phyloP scores from a whole-genome alignment of 2,888 invertebrate species.

The Onchidella celtica region DNA sequence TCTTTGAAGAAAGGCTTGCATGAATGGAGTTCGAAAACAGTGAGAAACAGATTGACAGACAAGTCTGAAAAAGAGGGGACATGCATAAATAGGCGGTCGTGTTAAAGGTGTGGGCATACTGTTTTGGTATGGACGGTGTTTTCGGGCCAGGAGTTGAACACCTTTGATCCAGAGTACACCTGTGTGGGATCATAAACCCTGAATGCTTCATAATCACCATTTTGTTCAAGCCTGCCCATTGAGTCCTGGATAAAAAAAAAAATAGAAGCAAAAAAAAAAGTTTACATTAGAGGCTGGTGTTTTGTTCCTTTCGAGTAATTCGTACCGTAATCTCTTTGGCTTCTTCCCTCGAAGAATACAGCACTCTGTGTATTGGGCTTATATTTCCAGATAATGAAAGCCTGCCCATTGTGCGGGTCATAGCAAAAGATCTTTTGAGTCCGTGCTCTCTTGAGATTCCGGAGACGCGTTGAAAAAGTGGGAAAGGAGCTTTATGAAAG shows the following conservation, averaged over 20 bases:
- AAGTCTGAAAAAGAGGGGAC: no score
- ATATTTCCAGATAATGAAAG: not conserved
- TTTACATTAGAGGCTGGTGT: not conserved
- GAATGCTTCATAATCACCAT: conserved; percentile 20
- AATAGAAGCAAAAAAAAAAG: no score
- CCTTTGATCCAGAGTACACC: no score
- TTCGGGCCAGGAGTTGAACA: no score
- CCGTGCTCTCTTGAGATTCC: conserved; percentile 7
- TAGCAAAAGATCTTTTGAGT: conserved; percentile 6
- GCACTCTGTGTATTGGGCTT: not conserved
- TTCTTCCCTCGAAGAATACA: not conserved
- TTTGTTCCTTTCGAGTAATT: conserved; percentile 26
- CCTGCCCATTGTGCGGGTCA: not conserved
- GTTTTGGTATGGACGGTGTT: no score
- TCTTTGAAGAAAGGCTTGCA: no score
- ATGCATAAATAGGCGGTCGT: no score
- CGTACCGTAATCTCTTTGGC: not conserved
- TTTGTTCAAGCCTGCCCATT: conserved; percentile 23
- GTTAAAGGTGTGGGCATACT: no score
- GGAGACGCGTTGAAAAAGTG: not conserved
- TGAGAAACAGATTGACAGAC: no score
- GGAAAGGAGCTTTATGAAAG: no score
- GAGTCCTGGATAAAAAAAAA: not conserved
- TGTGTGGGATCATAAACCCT: not conserved
- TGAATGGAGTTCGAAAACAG: no score